Conservation (phyloP, 53 echinoderm and acorn worm species). For the Astropecten irregularis region DNA sequence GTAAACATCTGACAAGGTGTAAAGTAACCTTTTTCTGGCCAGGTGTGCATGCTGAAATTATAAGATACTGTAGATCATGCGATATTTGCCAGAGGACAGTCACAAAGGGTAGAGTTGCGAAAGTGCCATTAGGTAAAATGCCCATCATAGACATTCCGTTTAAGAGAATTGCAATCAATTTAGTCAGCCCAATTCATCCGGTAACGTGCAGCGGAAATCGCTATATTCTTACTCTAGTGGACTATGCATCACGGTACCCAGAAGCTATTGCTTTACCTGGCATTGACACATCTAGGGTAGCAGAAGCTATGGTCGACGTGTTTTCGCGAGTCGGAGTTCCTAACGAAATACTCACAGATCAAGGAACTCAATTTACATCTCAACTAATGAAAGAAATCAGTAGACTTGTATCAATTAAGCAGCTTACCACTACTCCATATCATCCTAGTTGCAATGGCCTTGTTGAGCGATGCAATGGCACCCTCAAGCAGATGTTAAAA, state of each 20-base stretch:
- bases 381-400: conserved; percentile 55
- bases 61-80: conserved; percentile 35
- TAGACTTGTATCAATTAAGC: no score
- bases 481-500: conserved; percentile 46
- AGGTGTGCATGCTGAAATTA: conserved; percentile 47
- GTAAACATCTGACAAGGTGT: conserved; percentile 55
- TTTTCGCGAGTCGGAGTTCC: conserved; percentile 60
- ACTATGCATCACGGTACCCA: conserved; percentile 34
- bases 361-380: conserved; percentile 41
- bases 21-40: conserved; percentile 47
- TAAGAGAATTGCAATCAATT: conserved; percentile 42
- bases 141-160: conserved; percentile 47
- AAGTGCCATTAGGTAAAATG: no score
- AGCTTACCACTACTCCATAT: conserved; percentile 57
- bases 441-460: conserved; percentile 54
- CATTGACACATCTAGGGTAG: conserved; percentile 34
- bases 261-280: conserved; percentile 44
- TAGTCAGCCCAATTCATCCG: conserved; percentile 52
- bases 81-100: conserved; percentile 62
- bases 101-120: conserved; percentile 32
- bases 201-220: conserved; percentile 30
- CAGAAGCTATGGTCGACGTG: conserved; percentile 49
- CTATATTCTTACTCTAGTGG: conserved; percentile 51
- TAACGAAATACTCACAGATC: conserved; percentile 50
- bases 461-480: conserved; percentile 52